Base-by-base conservation (phyloP, 2,888 invertebrate species). In the Drosophila peninsularis region DNA sequence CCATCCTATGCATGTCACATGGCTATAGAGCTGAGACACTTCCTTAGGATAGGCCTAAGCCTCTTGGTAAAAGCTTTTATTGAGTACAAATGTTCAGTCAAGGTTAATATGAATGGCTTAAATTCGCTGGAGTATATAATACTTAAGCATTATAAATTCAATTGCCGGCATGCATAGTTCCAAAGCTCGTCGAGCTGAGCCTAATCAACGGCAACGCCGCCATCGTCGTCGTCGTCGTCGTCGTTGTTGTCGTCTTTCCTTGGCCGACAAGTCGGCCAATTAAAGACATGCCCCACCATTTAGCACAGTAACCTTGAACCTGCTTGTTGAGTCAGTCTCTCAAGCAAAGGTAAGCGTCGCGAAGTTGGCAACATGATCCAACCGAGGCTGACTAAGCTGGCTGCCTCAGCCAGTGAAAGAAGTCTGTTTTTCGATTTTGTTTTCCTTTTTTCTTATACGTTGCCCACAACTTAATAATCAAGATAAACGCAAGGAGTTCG, bases 261-360 rank as follows among this genome's bases (percentile, higher is more conserved):
- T 53, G 58, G 47, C 77, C 82, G 81, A 83, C 88, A 86, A 82
- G 86, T 78, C 67, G 89, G 84, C 90, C 88, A 90, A 89, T 89
- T 89, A 89, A 90, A 89, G 90, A 68, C 86, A 82, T 78, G 80
- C 78, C 79, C 76, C 74, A 60, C 67, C 78, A 84, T 87, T 89
- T 89, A 89, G 79, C 90, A 88, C 87, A 90, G 85, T 90, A 89
- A 89, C 89, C 89, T 89, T 89, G 89, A 90, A 90, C 89, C 90
- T 81, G 77, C 84, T 77, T 50, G 71, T 44, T 56, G 56, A 76
- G 75, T 84, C 71, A 84, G 71, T 85, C 80, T 73, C 77, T 70
- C 66, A 68, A 63, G 62, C 78, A 71, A 67, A 58, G 68, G 39
- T 62, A 27, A 47, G 2, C 66, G 44, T 65, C 17, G 54, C 56